phyloP scores from a whole-genome alignment of 2,888 invertebrate genomes.

The Pyrocoelia pectoralis region DNA sequence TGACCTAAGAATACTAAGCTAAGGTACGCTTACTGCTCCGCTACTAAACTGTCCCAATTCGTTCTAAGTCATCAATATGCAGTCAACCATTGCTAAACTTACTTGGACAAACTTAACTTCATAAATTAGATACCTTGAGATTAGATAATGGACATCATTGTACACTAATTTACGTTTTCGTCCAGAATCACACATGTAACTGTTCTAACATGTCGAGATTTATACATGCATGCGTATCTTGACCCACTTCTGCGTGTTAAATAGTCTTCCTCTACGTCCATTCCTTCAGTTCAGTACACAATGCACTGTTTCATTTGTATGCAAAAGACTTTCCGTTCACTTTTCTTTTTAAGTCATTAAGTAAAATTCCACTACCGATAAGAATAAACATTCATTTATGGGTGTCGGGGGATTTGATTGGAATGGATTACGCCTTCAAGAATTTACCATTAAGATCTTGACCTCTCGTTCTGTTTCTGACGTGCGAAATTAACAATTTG shows the following conservation, averaged over 20 bases:
- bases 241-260: conserved; percentile 5
- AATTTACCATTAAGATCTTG: conserved; percentile 5
- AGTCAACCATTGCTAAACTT: neutral
- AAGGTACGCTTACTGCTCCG: conserved; percentile 11
- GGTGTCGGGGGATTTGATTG: neutral
- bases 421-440: conserved; percentile 1
- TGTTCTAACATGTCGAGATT: conserved; percentile 6
- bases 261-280: neutral
- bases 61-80: conserved; percentile 8
- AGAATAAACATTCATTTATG: neutral
- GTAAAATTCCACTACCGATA: neutral
- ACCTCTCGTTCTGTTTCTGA: conserved; percentile 9
- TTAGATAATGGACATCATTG: neutral
- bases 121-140: neutral
- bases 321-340: too few relatives aligned
- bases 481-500: conserved; percentile 8
- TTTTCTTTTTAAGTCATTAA: neutral
- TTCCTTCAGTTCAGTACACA: too few relatives aligned
- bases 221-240: conserved; percentile 14
- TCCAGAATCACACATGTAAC: conserved; percentile 1
- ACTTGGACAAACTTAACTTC: conserved; percentile 11
- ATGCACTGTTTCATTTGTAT: too few relatives aligned
- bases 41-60: conserved; percentile 11
- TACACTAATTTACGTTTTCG: conserved; percentile 2
- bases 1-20: conserved; percentile 13